phyloP scores from a whole-genome alignment of 1,140 invertebrate genomes.

The Bombus difficillimus region DNA sequence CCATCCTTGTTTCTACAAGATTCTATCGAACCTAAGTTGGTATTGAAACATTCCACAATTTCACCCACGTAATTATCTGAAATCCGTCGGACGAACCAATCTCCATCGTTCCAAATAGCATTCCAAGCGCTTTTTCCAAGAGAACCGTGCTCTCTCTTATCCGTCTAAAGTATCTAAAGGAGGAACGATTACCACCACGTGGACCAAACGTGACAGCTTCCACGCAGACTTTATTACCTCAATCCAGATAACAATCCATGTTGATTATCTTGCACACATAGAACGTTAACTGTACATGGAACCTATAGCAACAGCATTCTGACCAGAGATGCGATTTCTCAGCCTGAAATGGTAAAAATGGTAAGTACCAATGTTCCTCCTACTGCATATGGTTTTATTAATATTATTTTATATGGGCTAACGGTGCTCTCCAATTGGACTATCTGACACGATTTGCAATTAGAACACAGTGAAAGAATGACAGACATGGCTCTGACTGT shows the following conservation, averaged over 20 bases:
- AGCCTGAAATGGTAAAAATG: background rate
- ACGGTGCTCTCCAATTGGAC: no score
- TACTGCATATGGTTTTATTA: background rate
- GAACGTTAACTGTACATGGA: no score
- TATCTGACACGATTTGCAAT: background rate
- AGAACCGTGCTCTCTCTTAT: background rate
- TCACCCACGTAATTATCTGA: background rate
- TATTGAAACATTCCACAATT: background rate
- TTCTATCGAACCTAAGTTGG: background rate
- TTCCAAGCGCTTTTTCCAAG: background rate
- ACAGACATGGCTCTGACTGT: background rate
- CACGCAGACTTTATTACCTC: conserved; percentile 2
- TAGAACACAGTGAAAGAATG: background rate
- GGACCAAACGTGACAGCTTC: background rate
- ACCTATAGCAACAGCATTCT: background rate
- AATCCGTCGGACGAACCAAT: background rate
- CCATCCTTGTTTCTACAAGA: background rate
- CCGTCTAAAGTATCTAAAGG: background rate
- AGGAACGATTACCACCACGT: background rate
- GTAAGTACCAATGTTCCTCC: no score
- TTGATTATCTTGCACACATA: background rate
- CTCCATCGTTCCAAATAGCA: background rate
- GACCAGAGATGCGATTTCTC: background rate
- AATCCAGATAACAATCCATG: background rate
- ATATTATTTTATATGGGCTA: background rate